Percentiles rank a stretch among this genome's conserved stretches.
These are phyloP conservation scores for Phoebastria nigripes DNA, from an alignment of 2,797 vertebrate genomes.

Conservation along the genomic window DNA sequence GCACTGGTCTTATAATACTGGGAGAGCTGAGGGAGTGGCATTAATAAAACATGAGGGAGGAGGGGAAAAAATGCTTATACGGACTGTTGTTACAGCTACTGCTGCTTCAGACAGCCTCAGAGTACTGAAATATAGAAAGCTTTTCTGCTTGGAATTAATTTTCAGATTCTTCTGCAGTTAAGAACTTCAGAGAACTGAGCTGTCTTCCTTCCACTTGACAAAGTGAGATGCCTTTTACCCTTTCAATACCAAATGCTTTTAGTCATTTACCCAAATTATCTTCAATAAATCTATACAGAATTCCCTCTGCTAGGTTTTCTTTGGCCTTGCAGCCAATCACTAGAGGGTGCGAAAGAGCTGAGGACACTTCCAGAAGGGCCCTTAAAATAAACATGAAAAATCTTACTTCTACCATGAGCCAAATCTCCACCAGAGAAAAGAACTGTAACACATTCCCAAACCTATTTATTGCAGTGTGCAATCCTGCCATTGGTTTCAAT, in stretches of 20 bases:
- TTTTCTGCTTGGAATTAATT: neutral
- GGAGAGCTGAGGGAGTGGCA: neutral
- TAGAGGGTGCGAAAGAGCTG: neutral
- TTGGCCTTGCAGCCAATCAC: neutral
- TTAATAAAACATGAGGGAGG: neutral
- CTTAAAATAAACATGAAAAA: neutral
- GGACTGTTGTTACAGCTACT: neutral
- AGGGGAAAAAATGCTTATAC: neutral
- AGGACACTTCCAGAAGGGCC: neutral
- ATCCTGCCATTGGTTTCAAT: conserved; percentile 35
- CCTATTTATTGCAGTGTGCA: conserved; percentile 30
- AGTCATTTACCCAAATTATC: neutral
- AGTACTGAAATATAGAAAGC: neutral
- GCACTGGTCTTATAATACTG: neutral
- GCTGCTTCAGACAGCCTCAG: neutral
- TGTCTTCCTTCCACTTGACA: neutral
- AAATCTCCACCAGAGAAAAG: conserved; percentile 12
- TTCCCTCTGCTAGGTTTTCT: neutral
- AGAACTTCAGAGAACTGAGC: neutral
- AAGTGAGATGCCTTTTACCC: neutral
- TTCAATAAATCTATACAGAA: neutral
- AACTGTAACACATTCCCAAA: conserved; percentile 3
- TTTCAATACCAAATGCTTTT: neutral
- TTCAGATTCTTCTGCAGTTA: neutral
- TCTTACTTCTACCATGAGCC: neutral